These are phyloP conservation scores for Galerucella pusilla DNA, from an alignment of 2,888 invertebrate species.

Conservation along the genomic window DNA sequence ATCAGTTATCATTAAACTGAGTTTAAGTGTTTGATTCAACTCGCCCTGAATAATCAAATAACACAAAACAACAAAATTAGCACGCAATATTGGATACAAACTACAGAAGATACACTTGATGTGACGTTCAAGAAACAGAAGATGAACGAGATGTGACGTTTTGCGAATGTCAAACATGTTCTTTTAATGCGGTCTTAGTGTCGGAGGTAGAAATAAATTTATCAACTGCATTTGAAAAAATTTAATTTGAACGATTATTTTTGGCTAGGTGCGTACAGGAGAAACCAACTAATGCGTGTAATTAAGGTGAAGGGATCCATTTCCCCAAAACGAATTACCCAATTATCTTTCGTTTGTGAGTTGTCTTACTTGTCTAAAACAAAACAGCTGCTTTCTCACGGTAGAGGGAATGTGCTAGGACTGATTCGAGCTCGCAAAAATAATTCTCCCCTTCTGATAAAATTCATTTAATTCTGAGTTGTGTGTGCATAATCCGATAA, in stretches of 20 bases:
- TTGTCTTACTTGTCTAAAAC: constrained; percentile 22
- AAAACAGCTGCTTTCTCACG: constrained; percentile 1
- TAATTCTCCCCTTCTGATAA: background rate
- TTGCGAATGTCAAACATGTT: too few species aligned
- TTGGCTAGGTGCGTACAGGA: background rate
- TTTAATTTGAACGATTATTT: constrained; percentile 1
- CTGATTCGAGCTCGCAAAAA: constrained; percentile 8
- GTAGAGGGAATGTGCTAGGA: background rate
- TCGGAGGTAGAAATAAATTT: too few species aligned
- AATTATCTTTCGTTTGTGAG: constrained; percentile 18
- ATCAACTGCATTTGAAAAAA: background rate
- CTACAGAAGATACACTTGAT: too few species aligned
- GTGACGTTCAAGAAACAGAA: too few species aligned
- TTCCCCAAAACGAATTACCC: constrained; percentile 15
- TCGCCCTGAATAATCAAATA: too few species aligned
- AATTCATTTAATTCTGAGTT: background rate
- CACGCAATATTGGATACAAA: too few species aligned
- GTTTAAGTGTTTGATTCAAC: too few species aligned
- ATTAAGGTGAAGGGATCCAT: background rate
- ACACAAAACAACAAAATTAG: too few species aligned
- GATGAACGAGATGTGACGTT: too few species aligned
- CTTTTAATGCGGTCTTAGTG: too few species aligned
- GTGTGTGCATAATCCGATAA: background rate
- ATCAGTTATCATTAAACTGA: too few species aligned
- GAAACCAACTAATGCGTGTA: constrained; percentile 15